Evolutionary conservation across 2,113 vertebrate species (phyloP), one percentile per base, ranked within the genome.

Genomic region (Trichechus manatus): DNA sequence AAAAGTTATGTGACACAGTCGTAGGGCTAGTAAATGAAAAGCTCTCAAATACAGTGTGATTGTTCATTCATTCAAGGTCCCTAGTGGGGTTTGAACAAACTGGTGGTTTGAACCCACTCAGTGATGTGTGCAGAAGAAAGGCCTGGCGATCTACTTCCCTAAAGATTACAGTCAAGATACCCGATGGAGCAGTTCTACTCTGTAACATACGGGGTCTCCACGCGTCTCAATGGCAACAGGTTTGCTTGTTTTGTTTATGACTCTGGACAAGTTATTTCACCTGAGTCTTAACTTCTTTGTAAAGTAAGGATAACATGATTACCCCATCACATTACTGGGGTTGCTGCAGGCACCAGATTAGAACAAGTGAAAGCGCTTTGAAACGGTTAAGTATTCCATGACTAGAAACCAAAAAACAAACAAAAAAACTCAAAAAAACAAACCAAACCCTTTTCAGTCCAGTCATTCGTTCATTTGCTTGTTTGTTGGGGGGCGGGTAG

Each of bases 251-350:
- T 94, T 14, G 81, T 59, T 20, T 93, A 22, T 50, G 64, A 77
- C 64, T 89, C 47, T 64, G 20, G 19, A 80, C 3, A 81, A 87
- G 31, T 88, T 59, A 81, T 85, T 96, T 95, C 20, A 63, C 8
- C 61, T 22, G 50, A 80, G 23, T 82, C 56, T 93, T 75, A 78
- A 75, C 42, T 79, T 91, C 64, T 88, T 95, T 87, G 70, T 39
- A 83, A 93, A 74, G 78, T 19, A n/a, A 17, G 42, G 42, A 86
- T 14, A 85, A 79, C n/a, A 4, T 1, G 19, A 75, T 10, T n/a
- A 59, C 64, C 23, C 68, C 29, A 64, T 75, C 4, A 68, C 3
- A 23, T 87, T 50, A 59, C 25, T 72, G 50, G n/a, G 61, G 20
- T 75, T 56, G 17, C 19, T 77, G n/a, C 50, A 79, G 89, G 36